Conservation (phyloP, 2,113 vertebrate species). For the Albula glossodonta region DNA sequence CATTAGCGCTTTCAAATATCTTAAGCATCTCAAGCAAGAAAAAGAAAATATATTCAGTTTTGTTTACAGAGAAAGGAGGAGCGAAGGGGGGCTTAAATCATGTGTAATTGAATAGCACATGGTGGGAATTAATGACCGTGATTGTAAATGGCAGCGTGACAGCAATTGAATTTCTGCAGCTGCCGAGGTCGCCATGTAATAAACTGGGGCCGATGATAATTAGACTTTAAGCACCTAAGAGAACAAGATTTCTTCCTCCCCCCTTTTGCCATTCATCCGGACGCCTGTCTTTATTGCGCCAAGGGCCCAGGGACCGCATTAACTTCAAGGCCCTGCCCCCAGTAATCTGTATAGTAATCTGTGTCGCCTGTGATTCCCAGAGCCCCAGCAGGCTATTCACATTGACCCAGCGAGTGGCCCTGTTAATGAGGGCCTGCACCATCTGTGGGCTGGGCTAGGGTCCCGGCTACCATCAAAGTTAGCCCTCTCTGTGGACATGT, state of each 20-base stretch:
- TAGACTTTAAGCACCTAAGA: slow-evolving; percentile 72
- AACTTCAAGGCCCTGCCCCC: slow-evolving; percentile 44
- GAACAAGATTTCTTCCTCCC: slow-evolving; percentile 54
- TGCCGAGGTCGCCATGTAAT: slow-evolving; percentile 46
- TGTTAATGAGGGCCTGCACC: slow-evolving; percentile 68
- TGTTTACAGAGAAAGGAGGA: slow-evolving; percentile 6
- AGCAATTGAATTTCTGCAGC: slow-evolving; percentile 54
- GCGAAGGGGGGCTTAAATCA: slow-evolving; percentile 8
- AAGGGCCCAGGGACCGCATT: slow-evolving; percentile 64
- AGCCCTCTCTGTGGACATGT: slow-evolving; percentile 15
- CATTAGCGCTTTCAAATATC: background rate
- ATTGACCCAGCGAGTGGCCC: slow-evolving; percentile 60
- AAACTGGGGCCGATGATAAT: slow-evolving; percentile 59
- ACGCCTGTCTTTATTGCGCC: slow-evolving; percentile 53
- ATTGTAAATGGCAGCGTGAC: slow-evolving; percentile 40
- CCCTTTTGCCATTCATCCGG: slow-evolving; percentile 52
- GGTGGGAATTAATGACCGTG: slow-evolving; percentile 24
- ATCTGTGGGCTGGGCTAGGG: slow-evolving; percentile 63
- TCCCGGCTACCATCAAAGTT: slow-evolving; percentile 5
- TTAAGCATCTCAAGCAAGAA: background rate
- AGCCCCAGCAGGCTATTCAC: slow-evolving; percentile 60
- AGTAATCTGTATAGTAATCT: slow-evolving; percentile 68
- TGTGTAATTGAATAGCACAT: slow-evolving; percentile 16
- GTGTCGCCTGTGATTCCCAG: slow-evolving; percentile 60
- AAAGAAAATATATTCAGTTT: background rate